Percentiles rank a stretch among this genome's conserved stretches.
These are phyloP conservation scores for Microctonus hyperodae DNA, from an alignment of 2,888 invertebrate species.

Conservation along the genomic window DNA sequence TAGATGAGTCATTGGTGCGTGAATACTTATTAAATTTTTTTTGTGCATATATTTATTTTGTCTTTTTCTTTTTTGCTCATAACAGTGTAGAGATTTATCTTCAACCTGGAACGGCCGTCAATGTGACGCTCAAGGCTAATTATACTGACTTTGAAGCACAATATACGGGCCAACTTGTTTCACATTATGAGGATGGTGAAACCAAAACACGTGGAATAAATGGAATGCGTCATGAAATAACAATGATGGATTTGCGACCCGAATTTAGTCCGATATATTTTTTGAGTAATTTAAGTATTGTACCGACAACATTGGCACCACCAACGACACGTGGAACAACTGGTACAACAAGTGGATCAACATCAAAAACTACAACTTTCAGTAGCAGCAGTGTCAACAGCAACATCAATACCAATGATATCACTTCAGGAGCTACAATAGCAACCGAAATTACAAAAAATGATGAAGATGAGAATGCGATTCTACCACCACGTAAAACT, in stretches of 20 bases:
- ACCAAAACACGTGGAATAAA: constrained; percentile 68
- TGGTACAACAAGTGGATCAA: neutral
- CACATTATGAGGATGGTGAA: constrained; percentile 72
- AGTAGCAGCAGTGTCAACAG: neutral
- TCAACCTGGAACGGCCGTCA: constrained; percentile 81
- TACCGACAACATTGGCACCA: constrained; percentile 78
- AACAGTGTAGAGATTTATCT: constrained; percentile 71
- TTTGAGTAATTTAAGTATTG: constrained; percentile 75
- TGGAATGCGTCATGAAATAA: constrained; percentile 72
- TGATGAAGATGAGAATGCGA: constrained; percentile 60
- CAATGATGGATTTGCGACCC: constrained; percentile 73
- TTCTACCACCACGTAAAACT: constrained; percentile 58
- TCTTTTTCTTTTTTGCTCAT: constrained; percentile 14
- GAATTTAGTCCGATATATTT: constrained; percentile 81
- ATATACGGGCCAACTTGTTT: constrained; percentile 76
- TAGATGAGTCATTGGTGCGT: constrained; percentile 2
- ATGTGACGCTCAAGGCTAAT: constrained; percentile 79
- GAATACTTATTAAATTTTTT: neutral
- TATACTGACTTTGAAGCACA: constrained; percentile 77
- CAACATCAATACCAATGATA: constrained; percentile 5
- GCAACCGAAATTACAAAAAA: constrained; percentile 62
- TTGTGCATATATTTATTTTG: neutral
- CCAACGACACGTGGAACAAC: constrained; percentile 57
- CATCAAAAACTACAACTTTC: constrained; percentile 18
- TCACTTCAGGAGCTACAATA: constrained; percentile 59